These are phyloP conservation scores for Neoaliturus tenellus DNA, from an alignment of 2,888 invertebrate species.

Conservation along the genomic window DNA sequence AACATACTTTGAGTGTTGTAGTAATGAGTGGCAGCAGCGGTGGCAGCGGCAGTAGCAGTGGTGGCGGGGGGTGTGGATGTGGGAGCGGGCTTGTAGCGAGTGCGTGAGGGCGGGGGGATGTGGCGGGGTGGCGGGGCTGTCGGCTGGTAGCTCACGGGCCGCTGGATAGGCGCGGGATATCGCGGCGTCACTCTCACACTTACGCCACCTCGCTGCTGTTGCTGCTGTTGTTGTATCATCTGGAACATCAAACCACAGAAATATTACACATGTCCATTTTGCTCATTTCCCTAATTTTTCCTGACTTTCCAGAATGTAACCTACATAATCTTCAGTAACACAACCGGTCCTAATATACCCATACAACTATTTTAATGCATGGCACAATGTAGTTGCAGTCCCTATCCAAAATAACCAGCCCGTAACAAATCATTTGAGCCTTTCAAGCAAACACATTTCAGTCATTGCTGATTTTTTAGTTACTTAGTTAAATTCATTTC, in stretches of 20 bases:
- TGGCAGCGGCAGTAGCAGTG: constrained; percentile 8
- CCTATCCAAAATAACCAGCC: no score
- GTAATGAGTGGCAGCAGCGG: constrained; percentile 35
- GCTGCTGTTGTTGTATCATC: constrained; percentile 62
- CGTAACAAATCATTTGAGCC: no score
- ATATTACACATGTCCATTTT: no score
- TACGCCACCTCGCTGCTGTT: constrained; percentile 69
- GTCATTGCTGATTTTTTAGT: no score
- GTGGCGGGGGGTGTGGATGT: constrained; percentile 37
- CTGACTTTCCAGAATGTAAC: no score
- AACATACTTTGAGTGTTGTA: constrained; percentile 44
- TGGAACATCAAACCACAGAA: constrained; percentile 26
- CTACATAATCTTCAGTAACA: no score
- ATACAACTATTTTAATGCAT: no score
- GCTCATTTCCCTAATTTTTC: no score
- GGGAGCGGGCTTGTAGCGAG: constrained; percentile 18
- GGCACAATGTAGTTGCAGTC: no score
- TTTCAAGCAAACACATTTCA: no score
- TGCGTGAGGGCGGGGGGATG: constrained; percentile 70
- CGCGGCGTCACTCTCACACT: constrained; percentile 72
- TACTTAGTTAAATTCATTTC: no score
- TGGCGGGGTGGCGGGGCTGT: constrained; percentile 67
- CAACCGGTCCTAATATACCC: no score
- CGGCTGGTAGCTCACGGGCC: constrained; percentile 74
- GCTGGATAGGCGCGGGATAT: constrained; percentile 77